phyloP scores from a whole-genome alignment of 2,797 vertebrate genomes.

The Antrozous pallidus region DNA sequence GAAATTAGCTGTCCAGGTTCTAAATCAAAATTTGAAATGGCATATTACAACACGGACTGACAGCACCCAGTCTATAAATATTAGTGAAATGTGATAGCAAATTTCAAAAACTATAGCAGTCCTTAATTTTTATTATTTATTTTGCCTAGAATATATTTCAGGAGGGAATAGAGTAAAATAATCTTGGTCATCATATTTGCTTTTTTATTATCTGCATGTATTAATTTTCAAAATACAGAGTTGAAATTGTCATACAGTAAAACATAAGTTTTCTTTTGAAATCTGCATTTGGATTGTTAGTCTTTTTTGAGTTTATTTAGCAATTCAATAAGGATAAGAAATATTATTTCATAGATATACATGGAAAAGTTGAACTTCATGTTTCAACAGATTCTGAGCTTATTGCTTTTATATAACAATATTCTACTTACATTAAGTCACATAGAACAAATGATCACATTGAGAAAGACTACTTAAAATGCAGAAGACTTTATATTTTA shows the following conservation, averaged over 20 bases:
- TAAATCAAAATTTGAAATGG: not conserved
- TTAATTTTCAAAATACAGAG: not conserved
- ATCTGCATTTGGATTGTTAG: not conserved
- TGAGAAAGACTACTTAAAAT: no score
- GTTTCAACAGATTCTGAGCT: not conserved
- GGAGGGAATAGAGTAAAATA: not conserved
- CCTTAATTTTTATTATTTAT: not conserved
- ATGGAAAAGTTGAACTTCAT: not conserved
- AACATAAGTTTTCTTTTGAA: not conserved
- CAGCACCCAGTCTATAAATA: not conserved
- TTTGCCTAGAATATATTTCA: not conserved
- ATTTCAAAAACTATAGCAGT: not conserved
- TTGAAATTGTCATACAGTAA: not conserved
- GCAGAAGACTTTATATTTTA: not conserved
- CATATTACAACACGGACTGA: not conserved
- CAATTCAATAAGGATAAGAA: not conserved
- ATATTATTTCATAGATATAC: not conserved
- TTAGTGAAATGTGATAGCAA: not conserved
- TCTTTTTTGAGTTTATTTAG: not conserved
- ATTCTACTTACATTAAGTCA: not conserved
- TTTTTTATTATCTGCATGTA: not conserved
- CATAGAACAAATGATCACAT: not conserved
- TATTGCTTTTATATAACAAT: not conserved
- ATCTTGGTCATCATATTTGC: not conserved
- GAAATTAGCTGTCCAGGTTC: not conserved